phyloP scores from a whole-genome alignment of 2,113 vertebrate genomes.

The Aspidoscelis tigris region DNA sequence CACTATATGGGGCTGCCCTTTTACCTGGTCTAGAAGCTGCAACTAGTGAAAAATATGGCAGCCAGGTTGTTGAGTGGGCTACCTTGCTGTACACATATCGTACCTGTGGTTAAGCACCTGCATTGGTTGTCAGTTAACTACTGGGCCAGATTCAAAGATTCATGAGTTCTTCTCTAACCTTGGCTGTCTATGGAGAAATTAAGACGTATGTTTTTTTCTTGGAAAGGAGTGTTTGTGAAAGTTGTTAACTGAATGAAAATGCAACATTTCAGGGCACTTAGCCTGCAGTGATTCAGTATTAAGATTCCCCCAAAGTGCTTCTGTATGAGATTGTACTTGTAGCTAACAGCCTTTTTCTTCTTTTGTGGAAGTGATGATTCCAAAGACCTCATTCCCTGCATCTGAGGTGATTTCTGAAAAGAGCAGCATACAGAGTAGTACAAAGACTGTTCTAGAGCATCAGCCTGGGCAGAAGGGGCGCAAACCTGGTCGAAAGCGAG shows the following conservation, averaged over 20 bases:
- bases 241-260: neutral
- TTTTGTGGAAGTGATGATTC: conserved; percentile 87
- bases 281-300: neutral
- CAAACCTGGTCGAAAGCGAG: conserved; percentile 93
- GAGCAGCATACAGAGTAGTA: conserved; percentile 81
- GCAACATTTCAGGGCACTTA: neutral
- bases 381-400: conserved; percentile 85
- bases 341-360: conserved; percentile 47
- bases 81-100: no score
- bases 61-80: no score
- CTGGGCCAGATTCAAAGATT: neutral
- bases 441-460: conserved; percentile 80
- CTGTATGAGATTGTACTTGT: neutral
- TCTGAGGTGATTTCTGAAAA: conserved; percentile 88
- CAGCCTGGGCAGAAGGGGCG: conserved; percentile 87
- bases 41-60: no score
- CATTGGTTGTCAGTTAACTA: no score
- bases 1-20: no score
- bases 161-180: neutral
- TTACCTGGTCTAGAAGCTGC: no score
- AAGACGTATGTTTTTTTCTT: neutral
- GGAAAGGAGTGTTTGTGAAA: no score
- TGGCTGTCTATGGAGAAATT: neutral
- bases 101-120: no score
- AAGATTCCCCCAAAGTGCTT: neutral